These are phyloP conservation scores for Heliconius sara DNA, from an alignment of 2,888 invertebrate species.

Conservation along the genomic window DNA sequence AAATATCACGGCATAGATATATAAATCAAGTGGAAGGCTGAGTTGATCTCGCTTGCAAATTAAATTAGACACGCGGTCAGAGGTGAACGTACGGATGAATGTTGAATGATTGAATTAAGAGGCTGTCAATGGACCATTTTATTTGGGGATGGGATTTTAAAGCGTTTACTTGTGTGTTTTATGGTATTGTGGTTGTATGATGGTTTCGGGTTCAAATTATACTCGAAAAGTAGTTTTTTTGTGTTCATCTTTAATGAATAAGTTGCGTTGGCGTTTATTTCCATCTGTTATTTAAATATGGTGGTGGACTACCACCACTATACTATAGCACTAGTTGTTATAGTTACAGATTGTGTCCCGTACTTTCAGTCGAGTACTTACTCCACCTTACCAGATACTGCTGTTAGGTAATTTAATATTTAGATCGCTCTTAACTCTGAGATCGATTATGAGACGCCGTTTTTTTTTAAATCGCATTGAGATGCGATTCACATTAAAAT, in stretches of 20 bases:
- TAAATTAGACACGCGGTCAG: constrained; percentile 41
- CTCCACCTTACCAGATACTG: no score
- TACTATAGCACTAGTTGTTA: no score
- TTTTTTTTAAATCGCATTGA: no score
- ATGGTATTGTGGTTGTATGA: not conserved
- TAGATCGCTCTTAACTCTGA: no score
- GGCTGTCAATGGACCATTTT: constrained; percentile 27
- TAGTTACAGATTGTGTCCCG: no score
- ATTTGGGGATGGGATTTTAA: constrained; percentile 20
- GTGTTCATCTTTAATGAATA: not conserved
- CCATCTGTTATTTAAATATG: not conserved
- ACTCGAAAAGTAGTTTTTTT: not conserved
- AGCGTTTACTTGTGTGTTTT: not conserved
- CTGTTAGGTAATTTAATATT: no score
- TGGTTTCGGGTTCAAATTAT: not conserved
- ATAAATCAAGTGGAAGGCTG: constrained; percentile 14
- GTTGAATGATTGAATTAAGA: constrained; percentile 45
- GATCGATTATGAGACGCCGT: no score
- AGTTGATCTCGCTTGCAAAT: constrained; percentile 24
- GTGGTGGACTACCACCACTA: no score
- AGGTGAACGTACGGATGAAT: constrained; percentile 45
- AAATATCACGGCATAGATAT: not conserved
- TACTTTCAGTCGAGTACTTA: no score
- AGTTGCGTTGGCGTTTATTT: not conserved
- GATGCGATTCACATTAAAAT: no score